Percentiles rank a stretch among this genome's conserved stretches.
These are phyloP conservation scores for Suricata suricatta DNA, from an alignment of 2,113 vertebrate genomes.

Conservation along the genomic window DNA sequence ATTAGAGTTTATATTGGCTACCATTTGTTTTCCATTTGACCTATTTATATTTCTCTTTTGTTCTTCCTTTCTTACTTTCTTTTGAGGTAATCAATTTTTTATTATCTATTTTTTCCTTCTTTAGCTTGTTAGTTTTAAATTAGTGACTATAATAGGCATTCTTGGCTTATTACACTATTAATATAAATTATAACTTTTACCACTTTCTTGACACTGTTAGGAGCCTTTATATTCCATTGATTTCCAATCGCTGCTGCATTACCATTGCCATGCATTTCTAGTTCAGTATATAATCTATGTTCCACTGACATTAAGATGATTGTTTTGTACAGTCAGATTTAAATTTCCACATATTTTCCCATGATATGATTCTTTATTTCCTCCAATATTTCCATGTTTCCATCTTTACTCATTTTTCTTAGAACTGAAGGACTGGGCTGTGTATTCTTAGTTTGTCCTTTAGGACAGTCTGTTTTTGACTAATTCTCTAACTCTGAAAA, in stretches of 20 bases:
- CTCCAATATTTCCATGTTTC: neutral
- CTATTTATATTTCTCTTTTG: neutral
- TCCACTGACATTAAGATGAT: neutral
- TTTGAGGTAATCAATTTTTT: neutral
- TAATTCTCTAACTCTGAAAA: conserved; percentile 11
- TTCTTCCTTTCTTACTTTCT: neutral
- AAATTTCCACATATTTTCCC: conserved; percentile 38
- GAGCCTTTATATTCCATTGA: neutral
- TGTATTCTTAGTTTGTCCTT: neutral
- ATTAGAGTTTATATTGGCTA: neutral
- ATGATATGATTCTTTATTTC: conserved; percentile 6
- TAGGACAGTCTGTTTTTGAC: neutral
- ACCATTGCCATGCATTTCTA: neutral
- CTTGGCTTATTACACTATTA: neutral
- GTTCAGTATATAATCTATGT: neutral
- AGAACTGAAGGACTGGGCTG: neutral
- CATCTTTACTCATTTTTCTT: conserved; percentile 6
- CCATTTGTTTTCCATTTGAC: neutral
- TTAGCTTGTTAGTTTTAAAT: neutral
- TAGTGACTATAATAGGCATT: neutral
- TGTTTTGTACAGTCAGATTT: conserved; percentile 12
- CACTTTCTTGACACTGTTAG: neutral
- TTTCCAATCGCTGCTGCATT: neutral
- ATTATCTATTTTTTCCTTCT: neutral
- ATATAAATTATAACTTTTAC: neutral